These are phyloP conservation scores for Cydia strobilella DNA, from an alignment of 1,140 invertebrate species.

Conservation along the genomic window DNA sequence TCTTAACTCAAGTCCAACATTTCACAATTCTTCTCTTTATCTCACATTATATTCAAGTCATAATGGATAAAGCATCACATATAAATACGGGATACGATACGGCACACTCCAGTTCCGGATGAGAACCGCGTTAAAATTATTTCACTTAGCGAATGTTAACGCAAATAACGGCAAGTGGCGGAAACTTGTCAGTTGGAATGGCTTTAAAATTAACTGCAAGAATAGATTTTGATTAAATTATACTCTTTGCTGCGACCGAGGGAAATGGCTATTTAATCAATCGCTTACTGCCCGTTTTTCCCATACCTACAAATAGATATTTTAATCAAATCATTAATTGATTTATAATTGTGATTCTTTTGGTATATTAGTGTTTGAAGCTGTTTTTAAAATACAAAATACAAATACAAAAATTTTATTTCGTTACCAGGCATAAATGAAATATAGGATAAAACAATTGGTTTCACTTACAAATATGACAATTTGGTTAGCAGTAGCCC, in stretches of 20 bases:
- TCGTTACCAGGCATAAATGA: too few species aligned
- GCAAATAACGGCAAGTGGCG: conserved; percentile 12
- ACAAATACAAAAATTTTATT: too few species aligned
- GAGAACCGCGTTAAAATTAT: background rate
- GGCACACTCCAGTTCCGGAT: background rate
- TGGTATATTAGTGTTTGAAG: too few species aligned
- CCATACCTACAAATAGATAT: too few species aligned
- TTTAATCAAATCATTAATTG: too few species aligned
- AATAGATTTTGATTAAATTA: conserved; percentile 12
- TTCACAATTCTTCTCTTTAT: too few species aligned
- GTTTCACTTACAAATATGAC: too few species aligned
- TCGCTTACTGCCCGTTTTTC: background rate
- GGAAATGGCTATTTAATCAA: background rate
- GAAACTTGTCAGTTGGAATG: conserved; percentile 9
- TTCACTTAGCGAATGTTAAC: conserved; percentile 6
- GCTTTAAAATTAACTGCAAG: background rate
- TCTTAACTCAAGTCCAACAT: too few species aligned
- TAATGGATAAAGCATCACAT: background rate
- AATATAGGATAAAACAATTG: too few species aligned
- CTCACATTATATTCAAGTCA: background rate
- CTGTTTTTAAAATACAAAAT: too few species aligned
- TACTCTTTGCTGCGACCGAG: background rate
- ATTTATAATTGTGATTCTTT: too few species aligned
- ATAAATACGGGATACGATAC: background rate
- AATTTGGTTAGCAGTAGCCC: too few species aligned